A percentile compares a stretch with the other conserved stretches of the same genome.
Evolutionary conservation across 2,888 invertebrate species (phyloP).

Genomic region (Anticlea derivata): DNA sequence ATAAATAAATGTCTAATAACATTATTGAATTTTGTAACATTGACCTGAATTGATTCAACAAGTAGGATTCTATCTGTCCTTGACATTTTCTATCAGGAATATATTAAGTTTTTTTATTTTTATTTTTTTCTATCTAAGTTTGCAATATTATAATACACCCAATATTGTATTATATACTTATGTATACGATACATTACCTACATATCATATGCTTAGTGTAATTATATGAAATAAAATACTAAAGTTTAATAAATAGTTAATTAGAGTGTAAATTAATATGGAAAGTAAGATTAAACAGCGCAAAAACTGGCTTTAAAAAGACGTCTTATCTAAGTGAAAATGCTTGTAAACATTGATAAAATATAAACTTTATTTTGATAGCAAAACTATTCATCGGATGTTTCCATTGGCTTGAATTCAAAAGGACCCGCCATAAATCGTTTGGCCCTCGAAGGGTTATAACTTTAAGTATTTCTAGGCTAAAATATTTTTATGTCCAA

Average conservation of each 20-base stretch:
- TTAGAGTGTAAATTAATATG: too few relatives aligned
- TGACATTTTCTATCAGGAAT: slow-evolving; percentile 39
- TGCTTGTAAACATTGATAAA: slow-evolving; percentile 21
- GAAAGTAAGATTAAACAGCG: neutral
- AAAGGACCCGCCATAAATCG: too few relatives aligned
- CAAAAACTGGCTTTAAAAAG: neutral
- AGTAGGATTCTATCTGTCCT: slow-evolving; percentile 36
- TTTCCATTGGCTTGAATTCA: neutral
- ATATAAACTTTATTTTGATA: slow-evolving; percentile 1
- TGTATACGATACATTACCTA: too few relatives aligned
- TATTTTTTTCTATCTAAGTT: too few relatives aligned
- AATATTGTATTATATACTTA: too few relatives aligned
- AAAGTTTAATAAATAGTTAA: too few relatives aligned
- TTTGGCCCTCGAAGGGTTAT: too few relatives aligned
- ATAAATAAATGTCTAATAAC: neutral
- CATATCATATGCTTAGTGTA: too few relatives aligned
- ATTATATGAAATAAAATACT: too few relatives aligned
- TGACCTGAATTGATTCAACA: slow-evolving; percentile 39
- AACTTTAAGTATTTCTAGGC: too few relatives aligned
- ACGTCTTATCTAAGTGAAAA: slow-evolving; percentile 29
- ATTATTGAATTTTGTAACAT: slow-evolving; percentile 23
- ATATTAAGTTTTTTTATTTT: slow-evolving; percentile 1
- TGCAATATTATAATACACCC: too few relatives aligned
- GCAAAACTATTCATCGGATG: neutral
- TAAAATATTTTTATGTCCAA: too few relatives aligned